Conservation (phyloP, 2,113 vertebrate genomes). For the Cyphomyrus discorhynchus region DNA sequence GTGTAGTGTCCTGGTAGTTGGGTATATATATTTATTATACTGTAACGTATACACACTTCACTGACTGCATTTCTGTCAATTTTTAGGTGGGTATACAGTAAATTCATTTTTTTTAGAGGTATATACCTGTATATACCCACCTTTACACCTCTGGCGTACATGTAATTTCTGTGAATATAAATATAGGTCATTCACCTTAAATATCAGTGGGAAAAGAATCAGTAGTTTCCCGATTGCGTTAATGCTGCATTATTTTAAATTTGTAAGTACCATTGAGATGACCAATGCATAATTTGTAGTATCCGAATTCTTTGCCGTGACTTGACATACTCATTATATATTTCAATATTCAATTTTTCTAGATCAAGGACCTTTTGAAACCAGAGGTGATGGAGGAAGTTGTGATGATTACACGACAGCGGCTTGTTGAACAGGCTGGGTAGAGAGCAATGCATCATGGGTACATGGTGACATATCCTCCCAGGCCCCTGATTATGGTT, state of each 20-base stretch:
- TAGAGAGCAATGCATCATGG: constrained; percentile 41
- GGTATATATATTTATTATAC: background rate
- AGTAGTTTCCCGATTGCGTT: background rate
- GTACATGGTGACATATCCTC: background rate
- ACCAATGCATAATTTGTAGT: background rate
- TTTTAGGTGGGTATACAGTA: background rate
- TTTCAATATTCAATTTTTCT: constrained; percentile 18
- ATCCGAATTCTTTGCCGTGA: background rate
- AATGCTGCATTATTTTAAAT: background rate
- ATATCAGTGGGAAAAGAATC: background rate
- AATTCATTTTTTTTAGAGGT: background rate
- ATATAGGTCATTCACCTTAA: background rate
- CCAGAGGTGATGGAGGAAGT: constrained; percentile 88
- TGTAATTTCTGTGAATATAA: background rate
- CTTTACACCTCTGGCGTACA: background rate
- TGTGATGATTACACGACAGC: constrained; percentile 82
- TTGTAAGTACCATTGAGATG: background rate
- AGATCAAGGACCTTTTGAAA: constrained; percentile 95
- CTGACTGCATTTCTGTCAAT: background rate
- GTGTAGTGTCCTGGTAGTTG: background rate
- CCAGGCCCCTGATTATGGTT: background rate
- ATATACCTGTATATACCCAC: background rate
- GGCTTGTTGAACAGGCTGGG: constrained; percentile 79
- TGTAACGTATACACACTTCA: background rate
- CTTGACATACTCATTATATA: too few species aligned